Conservation (phyloP, 2,797 vertebrate genomes). For the Squalus acanthias region DNA sequence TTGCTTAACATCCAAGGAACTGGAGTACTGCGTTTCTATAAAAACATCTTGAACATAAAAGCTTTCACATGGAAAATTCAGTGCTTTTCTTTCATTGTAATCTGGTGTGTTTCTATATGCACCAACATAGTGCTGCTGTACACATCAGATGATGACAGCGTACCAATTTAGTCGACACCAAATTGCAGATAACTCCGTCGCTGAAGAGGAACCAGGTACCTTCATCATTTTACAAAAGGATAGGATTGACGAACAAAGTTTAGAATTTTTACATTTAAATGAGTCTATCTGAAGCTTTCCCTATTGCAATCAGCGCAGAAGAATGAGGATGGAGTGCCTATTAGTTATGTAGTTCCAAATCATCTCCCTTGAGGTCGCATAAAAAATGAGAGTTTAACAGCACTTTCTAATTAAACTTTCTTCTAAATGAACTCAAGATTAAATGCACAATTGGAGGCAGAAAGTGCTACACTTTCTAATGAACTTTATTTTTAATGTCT, state of each 20-base stretch:
- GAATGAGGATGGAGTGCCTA: conserved; percentile 22
- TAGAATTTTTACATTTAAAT: conserved; percentile 1
- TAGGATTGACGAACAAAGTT: background rate
- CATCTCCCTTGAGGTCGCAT: conserved; percentile 19
- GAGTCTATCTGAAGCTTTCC: background rate
- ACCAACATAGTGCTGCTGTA: background rate
- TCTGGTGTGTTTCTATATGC: background rate
- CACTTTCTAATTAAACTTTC: conserved; percentile 35
- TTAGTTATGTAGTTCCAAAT: conserved; percentile 26
- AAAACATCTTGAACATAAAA: background rate
- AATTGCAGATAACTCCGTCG: background rate
- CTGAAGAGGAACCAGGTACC: background rate
- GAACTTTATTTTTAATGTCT: conserved; percentile 33
- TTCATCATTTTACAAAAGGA: background rate
- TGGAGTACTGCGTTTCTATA: background rate
- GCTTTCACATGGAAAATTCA: conserved; percentile 1
- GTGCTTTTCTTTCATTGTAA: background rate
- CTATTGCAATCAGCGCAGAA: background rate
- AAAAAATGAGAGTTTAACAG: conserved; percentile 32
- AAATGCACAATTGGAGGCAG: conserved; percentile 36
- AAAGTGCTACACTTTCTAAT: conserved; percentile 20
- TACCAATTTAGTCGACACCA: background rate
- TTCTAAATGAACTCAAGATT: conserved; percentile 26
- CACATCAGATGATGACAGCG: background rate
- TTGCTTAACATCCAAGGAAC: background rate